These are phyloP conservation scores for Scleropages formosus DNA, from an alignment of 2,797 vertebrate species.

Conservation along the genomic window DNA sequence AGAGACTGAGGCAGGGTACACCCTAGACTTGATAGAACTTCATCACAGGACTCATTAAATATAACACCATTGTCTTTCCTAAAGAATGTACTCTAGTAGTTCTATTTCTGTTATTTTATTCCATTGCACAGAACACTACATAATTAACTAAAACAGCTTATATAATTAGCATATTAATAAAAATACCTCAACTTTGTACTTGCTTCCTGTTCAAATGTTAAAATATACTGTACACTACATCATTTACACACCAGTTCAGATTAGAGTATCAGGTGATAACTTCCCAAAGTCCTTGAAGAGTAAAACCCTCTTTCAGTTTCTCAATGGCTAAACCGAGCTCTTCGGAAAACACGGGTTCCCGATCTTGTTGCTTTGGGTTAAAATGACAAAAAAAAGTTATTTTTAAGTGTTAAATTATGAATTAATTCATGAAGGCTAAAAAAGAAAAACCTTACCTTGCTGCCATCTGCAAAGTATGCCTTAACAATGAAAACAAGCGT, in stretches of 20 bases:
- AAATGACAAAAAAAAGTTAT: background rate
- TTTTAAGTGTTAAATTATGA: constrained; percentile 27
- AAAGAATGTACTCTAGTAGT: no score
- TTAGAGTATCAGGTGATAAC: constrained; percentile 67
- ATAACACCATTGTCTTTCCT: no score
- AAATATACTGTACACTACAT: constrained; percentile 33
- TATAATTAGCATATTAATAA: no score
- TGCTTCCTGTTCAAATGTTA: background rate
- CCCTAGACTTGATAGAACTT: no score
- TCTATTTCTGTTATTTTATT: no score
- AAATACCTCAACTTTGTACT: no score
- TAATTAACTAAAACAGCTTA: no score
- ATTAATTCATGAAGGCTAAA: constrained; percentile 4
- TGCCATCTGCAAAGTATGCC: constrained; percentile 97
- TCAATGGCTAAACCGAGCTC: constrained; percentile 93
- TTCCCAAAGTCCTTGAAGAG: constrained; percentile 95
- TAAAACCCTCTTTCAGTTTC: constrained; percentile 95
- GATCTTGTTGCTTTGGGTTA: constrained; percentile 83
- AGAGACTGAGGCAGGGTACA: no score
- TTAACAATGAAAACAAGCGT: constrained; percentile 49
- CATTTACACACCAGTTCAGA: constrained; percentile 51
- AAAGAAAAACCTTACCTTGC: constrained; percentile 78
- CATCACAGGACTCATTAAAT: no score
- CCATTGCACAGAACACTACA: no score
- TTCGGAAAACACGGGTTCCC: constrained; percentile 91